These are phyloP conservation scores for Hemithea aestivaria DNA, from an alignment of 2,888 invertebrate genomes.

Conservation along the genomic window DNA sequence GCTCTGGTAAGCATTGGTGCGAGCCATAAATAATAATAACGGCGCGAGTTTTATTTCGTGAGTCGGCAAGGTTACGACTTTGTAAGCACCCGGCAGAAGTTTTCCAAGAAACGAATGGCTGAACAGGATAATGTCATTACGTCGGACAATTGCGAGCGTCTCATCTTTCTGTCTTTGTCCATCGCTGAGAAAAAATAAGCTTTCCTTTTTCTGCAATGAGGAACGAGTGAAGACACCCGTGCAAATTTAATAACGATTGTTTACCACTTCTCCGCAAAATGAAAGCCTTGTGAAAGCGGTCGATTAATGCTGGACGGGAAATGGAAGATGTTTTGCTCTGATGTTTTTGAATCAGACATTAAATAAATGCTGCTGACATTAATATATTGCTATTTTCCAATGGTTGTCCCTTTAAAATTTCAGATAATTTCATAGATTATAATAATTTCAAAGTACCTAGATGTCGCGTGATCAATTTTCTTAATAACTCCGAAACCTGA, in stretches of 20 bases:
- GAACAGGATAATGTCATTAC: constrained; percentile 59
- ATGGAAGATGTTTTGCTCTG: constrained; percentile 35
- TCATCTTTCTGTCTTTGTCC: constrained; percentile 47
- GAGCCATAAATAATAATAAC: constrained; percentile 41
- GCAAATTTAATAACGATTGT: constrained; percentile 77
- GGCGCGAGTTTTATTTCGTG: constrained; percentile 48
- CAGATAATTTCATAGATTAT: too few species aligned
- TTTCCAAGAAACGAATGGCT: constrained; percentile 51
- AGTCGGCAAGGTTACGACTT: constrained; percentile 46
- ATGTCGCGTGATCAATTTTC: too few species aligned
- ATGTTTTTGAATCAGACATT: constrained; percentile 24
- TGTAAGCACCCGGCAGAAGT: constrained; percentile 50
- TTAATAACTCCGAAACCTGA: too few species aligned
- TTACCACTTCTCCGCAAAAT: constrained; percentile 67
- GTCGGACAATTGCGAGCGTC: constrained; percentile 54
- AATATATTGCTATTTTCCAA: neutral
- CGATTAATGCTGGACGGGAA: constrained; percentile 50
- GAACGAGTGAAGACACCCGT: constrained; percentile 62
- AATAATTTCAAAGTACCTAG: too few species aligned
- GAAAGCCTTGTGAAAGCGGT: constrained; percentile 57
- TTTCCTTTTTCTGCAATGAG: constrained; percentile 52
- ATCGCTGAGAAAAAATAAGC: constrained; percentile 45
- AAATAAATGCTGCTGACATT: too few species aligned
- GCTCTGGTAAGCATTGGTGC: constrained; percentile 27
- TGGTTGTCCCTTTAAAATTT: too few species aligned